Evolutionary conservation across 2,113 vertebrate species (phyloP).

Genomic region (Hippocampus mohnikei): DNA sequence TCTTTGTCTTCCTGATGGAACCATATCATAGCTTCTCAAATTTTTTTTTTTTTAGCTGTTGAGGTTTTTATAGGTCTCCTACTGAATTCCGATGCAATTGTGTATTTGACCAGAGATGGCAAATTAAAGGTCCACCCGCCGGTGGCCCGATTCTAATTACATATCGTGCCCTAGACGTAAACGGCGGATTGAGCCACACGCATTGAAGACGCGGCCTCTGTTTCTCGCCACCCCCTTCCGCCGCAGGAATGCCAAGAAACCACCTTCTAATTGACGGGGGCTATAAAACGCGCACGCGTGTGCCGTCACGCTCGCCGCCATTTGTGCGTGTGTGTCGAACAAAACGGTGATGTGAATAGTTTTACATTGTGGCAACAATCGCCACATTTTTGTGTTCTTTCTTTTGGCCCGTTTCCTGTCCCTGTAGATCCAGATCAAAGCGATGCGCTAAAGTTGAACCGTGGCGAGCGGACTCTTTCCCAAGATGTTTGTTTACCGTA

Average conservation of each 20-base stretch:
- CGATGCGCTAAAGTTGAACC: too few species aligned
- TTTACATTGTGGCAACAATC: too few species aligned
- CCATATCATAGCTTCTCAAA: neutral
- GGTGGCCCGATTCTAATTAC: neutral
- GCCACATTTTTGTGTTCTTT: too few species aligned
- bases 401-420: too few species aligned
- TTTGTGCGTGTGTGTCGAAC: neutral
- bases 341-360: too few species aligned
- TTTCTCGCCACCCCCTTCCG: slow-evolving; percentile 1
- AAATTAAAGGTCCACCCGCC: neutral
- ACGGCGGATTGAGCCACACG: neutral
- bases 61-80: too few species aligned
- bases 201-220: neutral
- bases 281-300: slow-evolving; percentile 15
- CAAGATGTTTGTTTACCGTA: too few species aligned
- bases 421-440: too few species aligned
- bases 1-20: neutral
- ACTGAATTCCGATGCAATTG: neutral
- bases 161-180: slow-evolving; percentile 4
- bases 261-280: slow-evolving; percentile 14
- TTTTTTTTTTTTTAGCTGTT: too few species aligned
- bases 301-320: slow-evolving; percentile 8
- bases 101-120: neutral
- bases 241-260: slow-evolving; percentile 53
- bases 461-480: too few species aligned